phyloP scores from a whole-genome alignment of 2,888 invertebrate genomes.

The Drosophila heteroneura region DNA sequence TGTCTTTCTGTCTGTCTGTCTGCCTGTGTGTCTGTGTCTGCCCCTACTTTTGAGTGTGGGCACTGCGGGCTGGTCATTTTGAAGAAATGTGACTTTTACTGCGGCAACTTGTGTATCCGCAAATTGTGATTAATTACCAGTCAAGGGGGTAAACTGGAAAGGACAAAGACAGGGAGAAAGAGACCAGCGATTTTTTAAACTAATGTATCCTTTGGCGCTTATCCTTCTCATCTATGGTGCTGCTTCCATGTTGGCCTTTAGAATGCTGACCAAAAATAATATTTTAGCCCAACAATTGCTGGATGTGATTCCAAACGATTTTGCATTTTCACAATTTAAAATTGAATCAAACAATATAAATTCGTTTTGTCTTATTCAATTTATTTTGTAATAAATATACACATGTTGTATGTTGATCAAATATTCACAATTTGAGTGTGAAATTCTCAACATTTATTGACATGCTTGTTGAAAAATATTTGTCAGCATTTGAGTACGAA shows the following conservation, averaged over 20 bases:
- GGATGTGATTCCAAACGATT: neutral
- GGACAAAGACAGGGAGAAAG: neutral
- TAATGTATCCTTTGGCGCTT: conserved; percentile 33
- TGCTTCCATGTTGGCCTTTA: conserved; percentile 11
- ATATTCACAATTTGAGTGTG: neutral
- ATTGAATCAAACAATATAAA: conserved; percentile 12
- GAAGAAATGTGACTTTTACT: conserved; percentile 76
- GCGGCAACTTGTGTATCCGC: conserved; percentile 74
- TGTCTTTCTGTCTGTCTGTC: neutral
- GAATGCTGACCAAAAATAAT: neutral
- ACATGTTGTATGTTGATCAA: neutral
- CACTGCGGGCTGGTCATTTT: conserved; percentile 34
- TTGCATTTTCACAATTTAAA: neutral
- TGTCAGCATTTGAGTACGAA: neutral
- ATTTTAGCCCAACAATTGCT: conserved; percentile 7
- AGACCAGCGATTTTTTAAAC: conserved; percentile 17
- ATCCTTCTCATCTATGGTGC: conserved; percentile 19
- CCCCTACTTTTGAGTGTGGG: neutral
- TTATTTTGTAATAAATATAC: neutral
- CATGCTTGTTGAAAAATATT: neutral
- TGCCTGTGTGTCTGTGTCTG: neutral
- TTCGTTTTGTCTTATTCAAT: neutral
- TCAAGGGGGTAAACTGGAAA: neutral
- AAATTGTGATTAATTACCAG: conserved; percentile 70
- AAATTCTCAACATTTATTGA: neutral